Evolutionary conservation across 2,113 vertebrate genomes (phyloP), one percentile per base, ranked within the genome.

Genomic region (Seriola quinqueradiata): DNA sequence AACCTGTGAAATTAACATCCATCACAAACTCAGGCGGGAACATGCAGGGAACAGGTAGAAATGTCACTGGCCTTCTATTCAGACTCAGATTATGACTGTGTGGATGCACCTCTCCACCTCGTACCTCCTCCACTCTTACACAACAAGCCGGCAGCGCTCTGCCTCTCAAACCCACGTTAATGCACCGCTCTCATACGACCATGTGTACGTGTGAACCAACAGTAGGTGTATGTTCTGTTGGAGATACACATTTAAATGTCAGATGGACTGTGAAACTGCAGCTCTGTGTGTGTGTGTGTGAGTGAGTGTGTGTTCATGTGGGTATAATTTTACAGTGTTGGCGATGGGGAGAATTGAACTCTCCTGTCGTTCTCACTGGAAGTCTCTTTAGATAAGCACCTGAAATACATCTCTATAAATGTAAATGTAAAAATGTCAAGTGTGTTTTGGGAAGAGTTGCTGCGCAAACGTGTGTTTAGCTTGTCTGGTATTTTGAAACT

Each of bases 101-200:
- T 79, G 68, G 64, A 67, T 61, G 65, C 58, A 54, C 67, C 76
- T 69, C 73, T 80, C 59, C 76, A 71, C 68, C 66, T 78, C 36
- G 3, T 84, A 38, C 85, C 90, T 89, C 89, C 85, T 81, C 89
- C 87, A 79, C 87, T 77, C 57, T 89, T 88, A 89, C 59, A 79
- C 81, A 89, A 86, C 81, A 46, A 54, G 81, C 75, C 67, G 59
- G 17, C 77, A 58, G 77, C 78, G 54, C 70, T 75, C 36, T 72
- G 57, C 74, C 71, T 85, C 82, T 81, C 77, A 81, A 87, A 84
- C 88, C 88, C 82, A 86, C 88, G 34, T 85, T 69, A 66, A 66
- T 64, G 80, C 70, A 25, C 77, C 44, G n/a, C 64, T 72, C 36
- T 81, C 25, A 21, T 42, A 36, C 46, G 42, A 59, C 21, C 68